These are phyloP conservation scores for Pseudopodoces humilis DNA, from an alignment of 2,113 vertebrate species.

Conservation along the genomic window DNA sequence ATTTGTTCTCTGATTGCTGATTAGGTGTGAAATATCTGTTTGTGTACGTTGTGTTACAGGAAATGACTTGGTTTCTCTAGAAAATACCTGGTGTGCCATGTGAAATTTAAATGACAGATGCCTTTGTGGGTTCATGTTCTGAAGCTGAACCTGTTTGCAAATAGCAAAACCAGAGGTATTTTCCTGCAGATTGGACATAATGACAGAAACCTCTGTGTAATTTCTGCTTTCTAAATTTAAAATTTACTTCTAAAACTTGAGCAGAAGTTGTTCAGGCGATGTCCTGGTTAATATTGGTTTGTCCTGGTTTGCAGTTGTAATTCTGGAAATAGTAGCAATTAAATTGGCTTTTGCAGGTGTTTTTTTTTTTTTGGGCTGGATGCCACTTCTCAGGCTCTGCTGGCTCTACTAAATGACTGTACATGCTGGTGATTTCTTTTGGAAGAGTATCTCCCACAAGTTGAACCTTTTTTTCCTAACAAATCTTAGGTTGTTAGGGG, in stretches of 20 bases:
- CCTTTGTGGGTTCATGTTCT: neutral
- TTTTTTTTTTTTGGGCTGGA: neutral
- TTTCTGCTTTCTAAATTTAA: neutral
- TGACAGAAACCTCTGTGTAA: neutral
- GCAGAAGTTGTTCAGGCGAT: neutral
- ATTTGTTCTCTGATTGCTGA: neutral
- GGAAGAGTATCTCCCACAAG: neutral
- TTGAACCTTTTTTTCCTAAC: neutral
- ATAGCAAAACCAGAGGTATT: neutral
- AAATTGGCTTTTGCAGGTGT: neutral
- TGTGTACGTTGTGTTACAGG: neutral
- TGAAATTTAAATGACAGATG: neutral
- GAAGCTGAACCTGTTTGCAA: neutral
- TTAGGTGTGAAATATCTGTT: neutral
- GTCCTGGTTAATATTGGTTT: neutral
- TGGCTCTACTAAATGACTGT: neutral
- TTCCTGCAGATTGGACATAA: neutral
- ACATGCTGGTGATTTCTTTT: neutral
- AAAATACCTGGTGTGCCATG: accelerated
- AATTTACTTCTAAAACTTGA: neutral
- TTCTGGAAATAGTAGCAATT: neutral
- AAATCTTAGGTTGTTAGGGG: neutral
- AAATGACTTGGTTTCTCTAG: neutral
- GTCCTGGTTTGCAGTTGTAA: neutral
- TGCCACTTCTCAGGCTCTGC: neutral